Conservation (phyloP, 2,797 vertebrate genomes). For the Leucoraja ocellata region DNA sequence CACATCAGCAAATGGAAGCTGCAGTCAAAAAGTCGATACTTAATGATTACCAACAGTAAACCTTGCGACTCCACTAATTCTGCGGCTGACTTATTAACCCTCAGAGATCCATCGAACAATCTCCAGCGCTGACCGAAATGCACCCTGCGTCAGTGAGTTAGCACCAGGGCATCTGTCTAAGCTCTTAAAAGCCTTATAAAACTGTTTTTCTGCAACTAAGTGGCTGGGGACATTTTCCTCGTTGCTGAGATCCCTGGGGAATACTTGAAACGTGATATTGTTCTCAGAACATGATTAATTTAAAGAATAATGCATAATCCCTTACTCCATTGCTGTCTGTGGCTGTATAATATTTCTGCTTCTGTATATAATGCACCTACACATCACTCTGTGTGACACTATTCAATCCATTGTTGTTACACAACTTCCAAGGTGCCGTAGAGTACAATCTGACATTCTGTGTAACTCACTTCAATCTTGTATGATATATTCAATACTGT, state of each 20-base stretch:
- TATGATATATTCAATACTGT: background rate
- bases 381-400: background rate
- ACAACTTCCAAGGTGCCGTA: too few relatives aligned
- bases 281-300: background rate
- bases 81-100: constrained; percentile 8
- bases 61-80: background rate
- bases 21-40: constrained; percentile 25
- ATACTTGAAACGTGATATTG: background rate
- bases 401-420: background rate
- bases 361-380: background rate
- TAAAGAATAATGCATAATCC: background rate
- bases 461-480: background rate
- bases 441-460: too few relatives aligned
- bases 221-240: background rate
- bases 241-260: background rate
- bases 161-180: background rate
- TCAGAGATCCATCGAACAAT: background rate
- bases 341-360: background rate
- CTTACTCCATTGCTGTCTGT: background rate
- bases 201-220: background rate
- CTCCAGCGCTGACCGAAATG: background rate
- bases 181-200: background rate
- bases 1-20: constrained; percentile 30
- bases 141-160: background rate
- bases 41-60: background rate